Evolutionary conservation across 2,113 vertebrate species (phyloP).

Genomic region (Takifugu bimaculatus): DNA sequence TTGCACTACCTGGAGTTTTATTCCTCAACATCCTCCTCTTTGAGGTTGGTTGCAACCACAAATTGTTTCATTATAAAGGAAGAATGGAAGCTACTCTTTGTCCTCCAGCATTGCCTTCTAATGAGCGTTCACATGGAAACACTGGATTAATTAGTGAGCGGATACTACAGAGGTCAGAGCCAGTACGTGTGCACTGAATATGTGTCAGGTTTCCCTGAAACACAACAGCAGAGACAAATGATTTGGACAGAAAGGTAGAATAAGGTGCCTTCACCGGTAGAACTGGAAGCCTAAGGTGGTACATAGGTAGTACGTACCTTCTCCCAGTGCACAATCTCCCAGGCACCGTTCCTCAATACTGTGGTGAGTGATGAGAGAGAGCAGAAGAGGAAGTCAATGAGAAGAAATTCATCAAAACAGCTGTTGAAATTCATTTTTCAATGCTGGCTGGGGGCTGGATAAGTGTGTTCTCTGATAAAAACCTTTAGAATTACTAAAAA

Average conservation of each 20-base stretch:
- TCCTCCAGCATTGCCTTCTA: slow-evolving; percentile 44
- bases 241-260: neutral
- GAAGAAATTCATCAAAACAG: neutral
- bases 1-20: slow-evolving; percentile 16
- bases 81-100: slow-evolving; percentile 32
- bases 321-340: slow-evolving; percentile 99
- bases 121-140: slow-evolving; percentile 43
- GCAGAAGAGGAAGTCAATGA: slow-evolving; percentile 1
- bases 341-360: slow-evolving; percentile 95
- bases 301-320: slow-evolving; percentile 78
- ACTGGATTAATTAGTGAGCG: slow-evolving; percentile 44
- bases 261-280: slow-evolving; percentile 1
- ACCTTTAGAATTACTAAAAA: no score
- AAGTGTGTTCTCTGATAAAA: no score
- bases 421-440: no score
- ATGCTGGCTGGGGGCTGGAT: no score
- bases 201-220: slow-evolving; percentile 10
- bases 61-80: slow-evolving; percentile 31
- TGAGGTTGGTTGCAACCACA: slow-evolving; percentile 26
- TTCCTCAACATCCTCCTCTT: slow-evolving; percentile 15
- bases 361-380: slow-evolving; percentile 23
- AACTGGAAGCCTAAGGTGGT: slow-evolving; percentile 1
- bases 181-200: neutral
- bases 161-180: slow-evolving; percentile 19
- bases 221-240: slow-evolving; percentile 7